A percentile compares a stretch with the other conserved stretches of the same genome.
Evolutionary conservation across 2,888 invertebrate genomes (phyloP).

Genomic region (Apoderus coryli): DNA sequence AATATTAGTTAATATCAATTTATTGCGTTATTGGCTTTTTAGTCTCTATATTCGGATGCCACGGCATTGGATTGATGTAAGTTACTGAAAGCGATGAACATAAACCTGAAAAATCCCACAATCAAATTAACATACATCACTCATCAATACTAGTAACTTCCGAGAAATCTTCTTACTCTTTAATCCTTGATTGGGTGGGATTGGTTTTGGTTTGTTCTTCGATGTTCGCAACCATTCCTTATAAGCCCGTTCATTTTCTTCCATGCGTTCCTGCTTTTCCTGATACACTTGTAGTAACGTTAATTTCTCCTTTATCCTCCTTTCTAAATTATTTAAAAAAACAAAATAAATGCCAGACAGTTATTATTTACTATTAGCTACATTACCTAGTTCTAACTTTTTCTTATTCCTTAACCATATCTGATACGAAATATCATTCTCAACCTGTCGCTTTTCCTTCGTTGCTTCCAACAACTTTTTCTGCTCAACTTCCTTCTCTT

Average conservation of each 20-base stretch:
- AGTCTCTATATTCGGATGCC: slow-evolving; percentile 31
- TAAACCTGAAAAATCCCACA: slow-evolving; percentile 37
- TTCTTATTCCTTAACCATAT: slow-evolving; percentile 45
- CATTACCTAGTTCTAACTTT: slow-evolving; percentile 40
- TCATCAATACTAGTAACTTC: slow-evolving; percentile 18
- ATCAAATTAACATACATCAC: slow-evolving; percentile 6
- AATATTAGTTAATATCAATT: too few relatives aligned
- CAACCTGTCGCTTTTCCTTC: slow-evolving; percentile 25
- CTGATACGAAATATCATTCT: slow-evolving; percentile 25
- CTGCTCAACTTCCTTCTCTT: slow-evolving; percentile 31
- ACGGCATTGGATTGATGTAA: slow-evolving; percentile 50
- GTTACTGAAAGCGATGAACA: slow-evolving; percentile 47
- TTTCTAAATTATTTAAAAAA: slow-evolving; percentile 21
- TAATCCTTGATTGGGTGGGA: slow-evolving; percentile 44
- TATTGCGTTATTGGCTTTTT: slow-evolving; percentile 7
- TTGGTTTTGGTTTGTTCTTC: slow-evolving; percentile 46
- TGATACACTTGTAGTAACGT: slow-evolving; percentile 35
- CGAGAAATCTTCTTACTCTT: too few relatives aligned
- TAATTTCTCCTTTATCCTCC: slow-evolving; percentile 26
- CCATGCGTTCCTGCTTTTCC: slow-evolving; percentile 38
- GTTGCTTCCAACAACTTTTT: slow-evolving; percentile 26
- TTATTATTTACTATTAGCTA: background rate
- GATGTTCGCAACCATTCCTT: slow-evolving; percentile 46
- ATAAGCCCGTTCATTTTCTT: slow-evolving; percentile 43
- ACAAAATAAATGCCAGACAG: background rate